Evolutionary conservation across 2,797 vertebrate species (phyloP).

Genomic region (Glyptemys insculpta): DNA sequence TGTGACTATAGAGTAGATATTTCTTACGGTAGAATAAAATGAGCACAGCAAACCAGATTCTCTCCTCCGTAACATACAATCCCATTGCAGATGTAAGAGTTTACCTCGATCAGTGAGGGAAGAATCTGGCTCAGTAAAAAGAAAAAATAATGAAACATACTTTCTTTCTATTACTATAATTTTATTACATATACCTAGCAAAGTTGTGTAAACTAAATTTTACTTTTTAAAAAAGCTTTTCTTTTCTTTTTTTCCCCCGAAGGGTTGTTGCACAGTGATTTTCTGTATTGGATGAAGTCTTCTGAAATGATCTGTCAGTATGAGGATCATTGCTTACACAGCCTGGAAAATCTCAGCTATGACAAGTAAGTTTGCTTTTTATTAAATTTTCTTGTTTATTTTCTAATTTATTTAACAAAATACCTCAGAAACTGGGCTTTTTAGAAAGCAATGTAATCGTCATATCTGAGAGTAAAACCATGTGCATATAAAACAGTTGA

Average conservation of each 20-base stretch:
- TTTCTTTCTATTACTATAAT: background rate
- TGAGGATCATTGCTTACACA: background rate
- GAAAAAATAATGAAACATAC: background rate
- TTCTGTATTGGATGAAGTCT: background rate
- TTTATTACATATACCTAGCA: background rate
- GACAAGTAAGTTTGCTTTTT: background rate
- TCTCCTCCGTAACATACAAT: background rate
- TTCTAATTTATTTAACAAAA: background rate
- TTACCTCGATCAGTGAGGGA: background rate
- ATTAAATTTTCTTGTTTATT: background rate
- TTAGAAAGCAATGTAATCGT: background rate
- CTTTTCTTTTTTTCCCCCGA: fast-evolving
- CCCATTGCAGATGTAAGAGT: background rate
- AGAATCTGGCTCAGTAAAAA: background rate
- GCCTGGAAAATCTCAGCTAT: background rate
- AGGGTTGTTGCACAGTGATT: background rate
- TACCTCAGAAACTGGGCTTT: background rate
- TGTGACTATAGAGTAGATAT: background rate
- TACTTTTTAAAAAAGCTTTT: background rate
- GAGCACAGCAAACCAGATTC: background rate
- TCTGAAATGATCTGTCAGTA: background rate
- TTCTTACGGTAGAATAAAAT: background rate
- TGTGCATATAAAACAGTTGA: background rate
- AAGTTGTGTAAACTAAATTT: background rate
- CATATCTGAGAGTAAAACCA: background rate